Percentiles rank a stretch among this genome's conserved stretches.
Evolutionary conservation across 2,888 invertebrate species (phyloP).

Genomic region (Andrena fulva): DNA sequence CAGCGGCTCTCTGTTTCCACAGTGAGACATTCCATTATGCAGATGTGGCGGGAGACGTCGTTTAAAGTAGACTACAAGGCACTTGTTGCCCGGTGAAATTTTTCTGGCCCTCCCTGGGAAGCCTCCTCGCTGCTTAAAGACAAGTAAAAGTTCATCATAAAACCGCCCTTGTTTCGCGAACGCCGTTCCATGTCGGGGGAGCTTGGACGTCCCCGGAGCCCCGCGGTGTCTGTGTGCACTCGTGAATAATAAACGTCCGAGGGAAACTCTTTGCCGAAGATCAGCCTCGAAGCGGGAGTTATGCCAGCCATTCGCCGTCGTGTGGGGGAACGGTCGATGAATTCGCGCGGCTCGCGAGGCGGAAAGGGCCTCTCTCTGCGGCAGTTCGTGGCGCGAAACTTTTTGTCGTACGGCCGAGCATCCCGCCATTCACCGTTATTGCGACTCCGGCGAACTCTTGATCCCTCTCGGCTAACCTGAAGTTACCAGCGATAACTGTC

Average conservation of each 20-base stretch:
- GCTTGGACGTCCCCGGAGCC: not conserved
- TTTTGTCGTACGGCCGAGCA: constrained; percentile 19
- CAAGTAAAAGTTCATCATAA: constrained; percentile 1
- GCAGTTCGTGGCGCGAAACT: constrained; percentile 30
- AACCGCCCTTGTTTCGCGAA: not conserved
- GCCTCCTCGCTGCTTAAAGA: not conserved
- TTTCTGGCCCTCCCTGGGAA: constrained; percentile 37
- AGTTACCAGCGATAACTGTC: constrained; percentile 46
- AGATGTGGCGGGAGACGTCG: constrained; percentile 37
- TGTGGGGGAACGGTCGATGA: too few species aligned
- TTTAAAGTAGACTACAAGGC: constrained; percentile 51
- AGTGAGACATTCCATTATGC: constrained; percentile 59
- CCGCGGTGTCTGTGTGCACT: not conserved
- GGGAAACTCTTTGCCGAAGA: not conserved
- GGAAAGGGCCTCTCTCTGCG: not conserved
- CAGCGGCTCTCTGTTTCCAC: constrained; percentile 32
- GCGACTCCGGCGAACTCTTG: constrained; percentile 1
- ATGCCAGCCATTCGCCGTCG: not conserved
- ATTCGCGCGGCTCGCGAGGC: not conserved
- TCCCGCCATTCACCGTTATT: constrained; percentile 32
- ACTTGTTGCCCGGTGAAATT: constrained; percentile 60
- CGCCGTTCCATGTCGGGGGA: not conserved
- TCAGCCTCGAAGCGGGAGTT: constrained; percentile 2
- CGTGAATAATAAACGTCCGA: constrained; percentile 13
- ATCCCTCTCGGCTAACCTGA: constrained; percentile 14